Base-by-base conservation (phyloP, 2,797 vertebrate species). In the Ceryle rudis region DNA sequence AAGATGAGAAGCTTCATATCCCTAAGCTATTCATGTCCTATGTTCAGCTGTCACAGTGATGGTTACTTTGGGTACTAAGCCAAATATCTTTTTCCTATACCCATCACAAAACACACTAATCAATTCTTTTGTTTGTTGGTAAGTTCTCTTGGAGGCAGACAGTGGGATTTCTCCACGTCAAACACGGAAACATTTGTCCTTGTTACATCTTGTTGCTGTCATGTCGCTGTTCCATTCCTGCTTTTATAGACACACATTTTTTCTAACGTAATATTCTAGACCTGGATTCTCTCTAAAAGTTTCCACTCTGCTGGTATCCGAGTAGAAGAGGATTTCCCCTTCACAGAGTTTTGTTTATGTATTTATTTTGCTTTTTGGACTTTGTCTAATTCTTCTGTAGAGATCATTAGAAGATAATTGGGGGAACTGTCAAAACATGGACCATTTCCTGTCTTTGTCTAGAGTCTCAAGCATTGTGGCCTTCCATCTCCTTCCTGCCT, bases 401-500 rank as follows among this genome's bases (percentile, higher is more conserved):
- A 82, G 60, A 89, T 95, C 65, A 55, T 71, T 92, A 72, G 62
- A 87, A 77, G 91, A 95, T 81, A 93, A 94, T 11, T 92, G 65
- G 72, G 67, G 94, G 89, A 96, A 94, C 75, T 82, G 71, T 93
- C 86, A 93, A 91, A 95, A 94, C 84, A 89, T 17, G 5, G 72
- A 54, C 75, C 6, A 2, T 89, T 95, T 96, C 96, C 96, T 55
- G 26, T 54, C 58, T 92, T 97, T 97, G 95, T 97, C 75, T 51
- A 7, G 69, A 72, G 35, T 67, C 79, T 87, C 37, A 54, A 37
- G 69, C 72, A 75, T 25, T 93, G 94, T 81, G 87, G 84, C 74
- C 87, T 95, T 95, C 90, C 75, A 90, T 87, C 75, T 94, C 94
- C 96, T 95, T 97, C 96, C 96, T 96, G 95, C 25, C 79, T 66